A percentile compares a stretch with the other conserved stretches of the same genome.
Evolutionary conservation across 1,140 invertebrate genomes (phyloP).

Genomic region (Elymnias hypermnestra): DNA sequence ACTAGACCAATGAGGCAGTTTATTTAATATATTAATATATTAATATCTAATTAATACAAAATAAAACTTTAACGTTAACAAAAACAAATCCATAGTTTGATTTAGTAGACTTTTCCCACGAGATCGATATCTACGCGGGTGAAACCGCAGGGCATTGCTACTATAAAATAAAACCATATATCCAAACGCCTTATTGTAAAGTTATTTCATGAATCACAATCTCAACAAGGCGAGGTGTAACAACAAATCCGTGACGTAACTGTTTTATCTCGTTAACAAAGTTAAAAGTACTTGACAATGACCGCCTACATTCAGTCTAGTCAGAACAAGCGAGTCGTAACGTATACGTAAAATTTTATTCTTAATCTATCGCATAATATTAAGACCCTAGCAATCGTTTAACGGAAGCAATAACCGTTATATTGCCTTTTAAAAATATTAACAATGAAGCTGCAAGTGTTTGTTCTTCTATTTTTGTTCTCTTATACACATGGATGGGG

Average conservation of each 20-base stretch:
- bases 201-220: slow-evolving; percentile 2
- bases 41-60: too few species aligned
- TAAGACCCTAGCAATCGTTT: too few species aligned
- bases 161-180: too few species aligned
- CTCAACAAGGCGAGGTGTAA: neutral
- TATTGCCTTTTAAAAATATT: too few species aligned
- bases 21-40: too few species aligned
- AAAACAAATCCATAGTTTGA: too few species aligned
- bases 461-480: slow-evolving; percentile 32
- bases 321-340: neutral
- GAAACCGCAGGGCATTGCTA: too few species aligned
- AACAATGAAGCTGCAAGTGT: slow-evolving; percentile 19
- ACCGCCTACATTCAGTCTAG: slow-evolving; percentile 1
- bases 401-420: neutral
- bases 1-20: too few species aligned
- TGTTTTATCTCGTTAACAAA: slow-evolving; percentile 5
- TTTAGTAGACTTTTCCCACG: too few species aligned
- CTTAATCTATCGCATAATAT: neutral
- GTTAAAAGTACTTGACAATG: slow-evolving; percentile 2
- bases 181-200: neutral
- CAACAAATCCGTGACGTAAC: slow-evolving; percentile 1
- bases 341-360: neutral
- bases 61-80: too few species aligned
- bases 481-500: slow-evolving; percentile 25
- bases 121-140: too few species aligned